Conservation (phyloP, 2,113 vertebrate genomes). For the Syngnathus typhle region DNA sequence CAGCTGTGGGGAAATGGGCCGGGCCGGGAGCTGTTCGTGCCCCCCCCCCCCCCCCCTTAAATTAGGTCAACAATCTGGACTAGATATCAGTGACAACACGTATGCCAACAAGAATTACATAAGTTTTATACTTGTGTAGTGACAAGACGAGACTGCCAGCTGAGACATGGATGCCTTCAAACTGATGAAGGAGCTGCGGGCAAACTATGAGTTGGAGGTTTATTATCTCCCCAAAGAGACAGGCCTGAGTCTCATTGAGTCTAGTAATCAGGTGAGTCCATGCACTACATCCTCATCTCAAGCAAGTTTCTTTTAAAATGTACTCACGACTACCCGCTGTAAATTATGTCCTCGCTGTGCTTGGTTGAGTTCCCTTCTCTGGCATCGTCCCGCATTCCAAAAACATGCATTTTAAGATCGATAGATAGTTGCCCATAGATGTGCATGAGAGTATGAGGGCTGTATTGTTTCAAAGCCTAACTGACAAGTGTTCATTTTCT, state of each 20-base stretch:
- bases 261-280: constrained; percentile 73
- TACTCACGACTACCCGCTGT: neutral
- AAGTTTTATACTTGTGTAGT: constrained; percentile 6
- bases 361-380: neutral
- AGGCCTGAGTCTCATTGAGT: constrained; percentile 83
- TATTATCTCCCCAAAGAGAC: constrained; percentile 83
- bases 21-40: constrained; percentile 19
- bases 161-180: constrained; percentile 75
- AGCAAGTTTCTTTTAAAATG: neutral
- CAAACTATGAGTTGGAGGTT: constrained; percentile 82
- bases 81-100: neutral
- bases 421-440: neutral
- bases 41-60: neutral
- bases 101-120: neutral
- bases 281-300: neutral
- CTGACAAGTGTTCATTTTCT: fast-evolving
- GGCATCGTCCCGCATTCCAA: no score
- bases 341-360: neutral
- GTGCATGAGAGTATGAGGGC: neutral
- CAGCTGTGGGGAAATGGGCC: constrained; percentile 63
- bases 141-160: constrained; percentile 25
- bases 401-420: no score
- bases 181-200: constrained; percentile 84
- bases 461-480: neutral
- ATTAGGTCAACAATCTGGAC: constrained; percentile 6